Percentiles rank a stretch among this genome's conserved stretches.
These are phyloP conservation scores for Potorous gilbertii DNA, from an alignment of 2,797 vertebrate species.

Conservation along the genomic window DNA sequence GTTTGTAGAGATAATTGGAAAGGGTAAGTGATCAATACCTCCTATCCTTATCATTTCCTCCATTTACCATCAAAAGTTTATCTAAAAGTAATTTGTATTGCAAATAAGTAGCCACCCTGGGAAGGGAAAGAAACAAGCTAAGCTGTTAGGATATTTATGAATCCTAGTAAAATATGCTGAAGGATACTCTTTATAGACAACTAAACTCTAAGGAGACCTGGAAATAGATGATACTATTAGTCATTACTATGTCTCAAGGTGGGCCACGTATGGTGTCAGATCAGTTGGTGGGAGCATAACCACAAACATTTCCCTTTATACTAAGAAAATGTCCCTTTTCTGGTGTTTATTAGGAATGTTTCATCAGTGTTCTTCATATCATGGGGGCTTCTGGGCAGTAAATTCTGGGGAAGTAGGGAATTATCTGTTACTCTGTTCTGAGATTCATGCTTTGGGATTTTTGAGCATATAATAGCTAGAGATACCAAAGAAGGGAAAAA, in stretches of 20 bases:
- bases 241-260: background rate
- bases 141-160: background rate
- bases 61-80: background rate
- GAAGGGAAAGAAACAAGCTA: background rate
- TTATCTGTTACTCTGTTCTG: background rate
- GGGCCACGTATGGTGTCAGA: background rate
- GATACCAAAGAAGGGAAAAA: background rate
- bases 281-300: background rate
- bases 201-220: background rate
- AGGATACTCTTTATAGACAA: background rate
- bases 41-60: background rate
- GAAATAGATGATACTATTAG: background rate
- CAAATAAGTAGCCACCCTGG: background rate
- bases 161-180: background rate
- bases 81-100: background rate
- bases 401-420: background rate
- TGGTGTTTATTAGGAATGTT: background rate
- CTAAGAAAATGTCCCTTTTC: background rate
- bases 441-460: background rate
- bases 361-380: background rate
- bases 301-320: background rate
- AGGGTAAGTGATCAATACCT: background rate
- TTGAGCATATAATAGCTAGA: background rate
- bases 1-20: background rate
- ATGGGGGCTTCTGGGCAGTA: background rate